These are phyloP conservation scores for Esox lucius DNA, from an alignment of 2,797 vertebrate species.

Conservation along the genomic window DNA sequence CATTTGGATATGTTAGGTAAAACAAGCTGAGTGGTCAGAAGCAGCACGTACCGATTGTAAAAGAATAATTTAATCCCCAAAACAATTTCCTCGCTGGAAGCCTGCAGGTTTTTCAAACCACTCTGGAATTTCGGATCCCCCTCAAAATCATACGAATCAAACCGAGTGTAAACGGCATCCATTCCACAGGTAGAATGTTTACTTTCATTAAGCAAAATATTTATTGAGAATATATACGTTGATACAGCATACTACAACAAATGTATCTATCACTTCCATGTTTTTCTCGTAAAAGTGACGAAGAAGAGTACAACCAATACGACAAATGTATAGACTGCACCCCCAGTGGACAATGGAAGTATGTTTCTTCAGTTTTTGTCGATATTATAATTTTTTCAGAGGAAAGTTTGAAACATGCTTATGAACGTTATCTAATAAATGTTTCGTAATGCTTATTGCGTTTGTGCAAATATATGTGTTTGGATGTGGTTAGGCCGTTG, in stretches of 20 bases:
- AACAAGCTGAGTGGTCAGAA: not conserved
- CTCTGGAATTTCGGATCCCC: slow-evolving; percentile 58
- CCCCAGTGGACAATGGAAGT: not conserved
- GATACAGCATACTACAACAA: not conserved
- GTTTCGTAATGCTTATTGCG: too few relatives aligned
- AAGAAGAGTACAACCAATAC: not conserved
- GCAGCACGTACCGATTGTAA: slow-evolving; percentile 64
- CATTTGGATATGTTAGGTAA: not conserved
- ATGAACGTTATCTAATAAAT: too few relatives aligned
- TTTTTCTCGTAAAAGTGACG: not conserved
- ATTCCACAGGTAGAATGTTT: slow-evolving; percentile 31
- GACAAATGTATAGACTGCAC: slow-evolving; percentile 22
- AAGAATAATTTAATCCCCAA: slow-evolving; percentile 71
- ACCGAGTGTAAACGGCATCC: slow-evolving; percentile 63
- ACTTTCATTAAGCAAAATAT: not conserved
- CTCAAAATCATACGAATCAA: slow-evolving; percentile 66
- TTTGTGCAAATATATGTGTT: too few relatives aligned
- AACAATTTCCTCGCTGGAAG: slow-evolving; percentile 5
- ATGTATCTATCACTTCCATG: slow-evolving; percentile 27
- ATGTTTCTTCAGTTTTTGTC: not conserved
- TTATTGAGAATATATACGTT: not conserved
- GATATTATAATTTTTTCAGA: not conserved
- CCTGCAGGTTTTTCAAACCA: slow-evolving; percentile 48
- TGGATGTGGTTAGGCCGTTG: too few relatives aligned
- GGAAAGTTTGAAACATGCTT: too few relatives aligned